Evolutionary conservation across 2,113 vertebrate species (phyloP).

Genomic region (Bujurquina vittata): DNA sequence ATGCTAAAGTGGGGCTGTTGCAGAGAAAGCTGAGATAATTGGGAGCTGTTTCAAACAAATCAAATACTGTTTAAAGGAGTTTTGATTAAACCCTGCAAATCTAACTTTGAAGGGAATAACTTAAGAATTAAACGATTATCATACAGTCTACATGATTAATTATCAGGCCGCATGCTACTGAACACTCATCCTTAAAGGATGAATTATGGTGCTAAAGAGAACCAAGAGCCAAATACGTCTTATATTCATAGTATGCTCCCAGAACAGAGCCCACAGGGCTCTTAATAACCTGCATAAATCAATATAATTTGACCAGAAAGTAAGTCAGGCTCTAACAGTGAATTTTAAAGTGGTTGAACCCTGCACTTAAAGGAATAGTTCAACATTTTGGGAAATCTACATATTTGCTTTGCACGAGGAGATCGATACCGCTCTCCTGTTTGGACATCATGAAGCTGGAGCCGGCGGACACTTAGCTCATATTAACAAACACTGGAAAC

Average conservation of each 20-base stretch:
- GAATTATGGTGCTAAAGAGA: slow-evolving; percentile 24
- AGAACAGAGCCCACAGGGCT: neutral
- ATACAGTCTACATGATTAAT: slow-evolving; percentile 47
- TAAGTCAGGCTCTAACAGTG: neutral
- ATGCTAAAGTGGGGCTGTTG: slow-evolving; percentile 35
- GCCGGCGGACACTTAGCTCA: neutral
- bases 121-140: slow-evolving; percentile 51
- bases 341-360: neutral
- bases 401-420: neutral
- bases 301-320: neutral
- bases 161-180: slow-evolving; percentile 12
- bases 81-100: slow-evolving; percentile 56
- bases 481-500: neutral
- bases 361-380: neutral
- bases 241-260: slow-evolving; percentile 11
- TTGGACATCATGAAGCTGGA: neutral
- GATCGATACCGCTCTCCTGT: neutral
- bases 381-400: neutral
- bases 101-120: slow-evolving; percentile 50
- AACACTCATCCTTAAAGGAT: slow-evolving; percentile 15
- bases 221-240: slow-evolving; percentile 3
- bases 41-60: slow-evolving; percentile 56
- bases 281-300: slow-evolving; percentile 21
- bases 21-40: slow-evolving; percentile 54
- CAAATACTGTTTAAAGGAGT: slow-evolving; percentile 47